phyloP scores from a whole-genome alignment of 2,797 vertebrate genomes.

The Crocodylus rhombifer region DNA sequence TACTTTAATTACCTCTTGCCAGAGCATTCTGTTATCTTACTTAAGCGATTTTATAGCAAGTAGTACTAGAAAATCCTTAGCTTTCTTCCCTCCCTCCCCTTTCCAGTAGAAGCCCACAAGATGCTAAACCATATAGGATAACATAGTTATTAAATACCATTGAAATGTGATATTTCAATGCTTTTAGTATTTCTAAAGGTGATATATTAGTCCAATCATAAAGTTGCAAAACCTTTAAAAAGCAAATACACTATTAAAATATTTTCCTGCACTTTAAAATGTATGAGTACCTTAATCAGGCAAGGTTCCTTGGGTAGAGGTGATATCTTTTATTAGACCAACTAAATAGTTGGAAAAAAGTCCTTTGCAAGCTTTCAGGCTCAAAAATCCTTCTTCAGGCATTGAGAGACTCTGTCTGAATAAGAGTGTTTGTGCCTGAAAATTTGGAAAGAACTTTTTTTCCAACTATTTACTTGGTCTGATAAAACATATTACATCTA shows the following conservation, averaged over 20 bases:
- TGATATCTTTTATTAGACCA: too few species aligned
- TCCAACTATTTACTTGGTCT: too few species aligned
- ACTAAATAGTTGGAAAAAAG: too few species aligned
- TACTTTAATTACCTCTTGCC: neutral
- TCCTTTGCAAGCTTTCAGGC: too few species aligned
- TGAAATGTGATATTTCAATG: neutral
- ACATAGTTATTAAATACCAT: neutral
- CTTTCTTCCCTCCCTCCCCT: neutral
- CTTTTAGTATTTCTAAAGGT: neutral
- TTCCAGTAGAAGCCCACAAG: neutral
- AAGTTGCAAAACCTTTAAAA: neutral
- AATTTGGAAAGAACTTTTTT: too few species aligned
- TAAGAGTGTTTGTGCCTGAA: too few species aligned
- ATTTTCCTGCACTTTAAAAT: too few species aligned
- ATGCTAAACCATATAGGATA: neutral
- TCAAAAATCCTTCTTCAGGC: too few species aligned
- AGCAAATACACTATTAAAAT: neutral
- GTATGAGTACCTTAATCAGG: too few species aligned
- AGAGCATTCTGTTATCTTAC: neutral
- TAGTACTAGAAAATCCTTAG: neutral
- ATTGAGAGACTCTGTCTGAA: too few species aligned
- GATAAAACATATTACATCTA: too few species aligned
- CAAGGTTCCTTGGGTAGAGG: too few species aligned
- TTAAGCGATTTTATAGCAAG: constrained; percentile 30
- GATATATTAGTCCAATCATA: neutral